Evolutionary conservation across 2,113 vertebrate genomes (phyloP).

Genomic region (Turdus rufiventris): DNA sequence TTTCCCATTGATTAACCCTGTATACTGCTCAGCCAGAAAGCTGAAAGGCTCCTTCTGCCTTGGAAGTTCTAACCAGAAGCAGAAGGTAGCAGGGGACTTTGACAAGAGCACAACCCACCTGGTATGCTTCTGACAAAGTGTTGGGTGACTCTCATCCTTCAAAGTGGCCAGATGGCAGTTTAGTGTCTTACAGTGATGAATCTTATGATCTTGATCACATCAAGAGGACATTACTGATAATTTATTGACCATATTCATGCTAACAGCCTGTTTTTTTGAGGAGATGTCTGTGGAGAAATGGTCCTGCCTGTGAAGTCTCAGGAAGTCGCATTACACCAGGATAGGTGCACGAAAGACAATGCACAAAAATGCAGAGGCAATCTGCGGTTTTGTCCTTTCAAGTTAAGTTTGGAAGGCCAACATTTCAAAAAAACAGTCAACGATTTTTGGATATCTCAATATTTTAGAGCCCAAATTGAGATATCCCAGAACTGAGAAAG

Average conservation of each 20-base stretch:
- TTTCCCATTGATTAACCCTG: not conserved
- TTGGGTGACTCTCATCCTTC: not conserved
- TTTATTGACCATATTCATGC: not conserved
- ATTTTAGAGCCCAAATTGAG: not conserved
- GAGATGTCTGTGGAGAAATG: not conserved
- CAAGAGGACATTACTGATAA: not conserved
- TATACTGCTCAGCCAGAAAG: not conserved
- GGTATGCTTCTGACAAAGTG: fast-evolving
- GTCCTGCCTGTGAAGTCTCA: not conserved
- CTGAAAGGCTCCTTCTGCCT: not conserved
- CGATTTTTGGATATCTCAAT: not conserved
- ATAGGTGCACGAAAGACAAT: not conserved
- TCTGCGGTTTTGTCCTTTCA: not conserved
- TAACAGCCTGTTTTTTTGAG: not conserved
- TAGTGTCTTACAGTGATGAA: not conserved
- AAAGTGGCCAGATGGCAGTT: not conserved
- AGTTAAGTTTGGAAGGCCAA: not conserved
- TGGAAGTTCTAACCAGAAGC: not conserved
- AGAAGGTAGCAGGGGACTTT: not conserved
- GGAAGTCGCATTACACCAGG: not conserved
- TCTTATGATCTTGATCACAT: not conserved
- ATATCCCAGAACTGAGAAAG: not conserved
- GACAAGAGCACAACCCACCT: not conserved
- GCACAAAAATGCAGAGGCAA: not conserved
- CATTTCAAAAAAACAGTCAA: not conserved